Conservation (phyloP, 2,113 vertebrate genomes). For the Chaenogobius annularis region DNA sequence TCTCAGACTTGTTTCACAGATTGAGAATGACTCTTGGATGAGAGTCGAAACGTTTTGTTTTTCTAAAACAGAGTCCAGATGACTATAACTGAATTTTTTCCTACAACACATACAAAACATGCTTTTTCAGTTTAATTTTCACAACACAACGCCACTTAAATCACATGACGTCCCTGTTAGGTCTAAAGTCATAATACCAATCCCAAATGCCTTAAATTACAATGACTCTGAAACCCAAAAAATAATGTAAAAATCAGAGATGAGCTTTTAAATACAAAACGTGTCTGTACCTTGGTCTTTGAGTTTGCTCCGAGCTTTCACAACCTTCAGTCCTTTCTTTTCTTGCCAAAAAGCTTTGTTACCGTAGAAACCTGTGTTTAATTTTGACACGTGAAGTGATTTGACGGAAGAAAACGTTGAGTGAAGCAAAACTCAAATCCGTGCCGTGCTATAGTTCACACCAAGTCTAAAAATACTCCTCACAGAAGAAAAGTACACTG, state of each 20-base stretch:
- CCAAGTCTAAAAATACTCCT: slow-evolving; percentile 50
- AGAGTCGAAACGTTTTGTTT: too few species aligned
- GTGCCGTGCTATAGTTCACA: slow-evolving; percentile 41
- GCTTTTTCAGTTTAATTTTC: neutral
- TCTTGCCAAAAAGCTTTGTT: slow-evolving; percentile 34
- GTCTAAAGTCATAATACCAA: neutral
- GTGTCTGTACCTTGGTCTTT: slow-evolving; percentile 48
- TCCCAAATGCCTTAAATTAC: neutral
- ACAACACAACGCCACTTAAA: neutral
- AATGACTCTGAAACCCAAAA: neutral
- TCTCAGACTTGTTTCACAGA: too few species aligned
- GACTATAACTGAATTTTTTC: too few species aligned
- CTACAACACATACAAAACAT: neutral
- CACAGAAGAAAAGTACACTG: slow-evolving; percentile 13
- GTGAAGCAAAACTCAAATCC: slow-evolving; percentile 35
- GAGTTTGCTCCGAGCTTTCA: slow-evolving; percentile 44
- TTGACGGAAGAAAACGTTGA: slow-evolving; percentile 12
- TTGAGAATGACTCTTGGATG: too few species aligned
- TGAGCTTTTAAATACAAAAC: neutral
- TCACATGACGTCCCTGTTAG: neutral
- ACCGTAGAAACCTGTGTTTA: slow-evolving; percentile 60
- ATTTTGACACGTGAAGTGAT: slow-evolving; percentile 44
- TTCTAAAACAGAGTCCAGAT: too few species aligned
- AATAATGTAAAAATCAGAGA: neutral
- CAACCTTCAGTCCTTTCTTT: slow-evolving; percentile 45